Percentiles rank a stretch among this genome's conserved stretches.
Evolutionary conservation across 2,888 invertebrate genomes (phyloP).

Genomic region (Lycophotia porphyrea): DNA sequence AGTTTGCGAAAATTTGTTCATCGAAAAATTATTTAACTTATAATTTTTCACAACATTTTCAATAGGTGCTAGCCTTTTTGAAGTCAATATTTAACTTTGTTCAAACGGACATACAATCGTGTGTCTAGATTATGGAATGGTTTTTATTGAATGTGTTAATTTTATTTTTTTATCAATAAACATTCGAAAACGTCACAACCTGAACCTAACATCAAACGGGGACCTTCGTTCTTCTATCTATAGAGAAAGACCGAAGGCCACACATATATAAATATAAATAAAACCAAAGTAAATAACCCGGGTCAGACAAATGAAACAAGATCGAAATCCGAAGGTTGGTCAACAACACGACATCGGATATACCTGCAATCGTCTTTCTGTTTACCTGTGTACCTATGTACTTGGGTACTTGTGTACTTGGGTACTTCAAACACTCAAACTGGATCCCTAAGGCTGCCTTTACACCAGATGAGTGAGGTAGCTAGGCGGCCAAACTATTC

Average conservation of each 20-base stretch:
- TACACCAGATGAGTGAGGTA: not conserved
- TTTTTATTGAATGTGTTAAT: not conserved
- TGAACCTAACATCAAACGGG: conserved; percentile 24
- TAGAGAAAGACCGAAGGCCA: conserved; percentile 18
- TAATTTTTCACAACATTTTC: not conserved
- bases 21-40: not conserved
- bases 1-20: not conserved
- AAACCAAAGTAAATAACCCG: conserved; percentile 51
- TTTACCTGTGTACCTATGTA: conserved; percentile 54
- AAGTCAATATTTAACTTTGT: not conserved
- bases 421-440: conserved; percentile 55
- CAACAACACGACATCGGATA: conserved; percentile 72
- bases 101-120: not conserved
- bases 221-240: not conserved
- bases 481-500: not conserved
- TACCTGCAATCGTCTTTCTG: conserved; percentile 66
- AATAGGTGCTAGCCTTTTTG: not conserved
- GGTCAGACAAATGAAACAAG: conserved; percentile 59
- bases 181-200: conserved; percentile 10
- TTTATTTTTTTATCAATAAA: not conserved
- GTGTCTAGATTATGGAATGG: not conserved
- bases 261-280: conserved; percentile 51
- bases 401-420: conserved; percentile 21
- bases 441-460: not conserved
- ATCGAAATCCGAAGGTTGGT: conserved; percentile 63